Base-by-base conservation (phyloP, 1,140 invertebrate species). In the Diprion similis region DNA sequence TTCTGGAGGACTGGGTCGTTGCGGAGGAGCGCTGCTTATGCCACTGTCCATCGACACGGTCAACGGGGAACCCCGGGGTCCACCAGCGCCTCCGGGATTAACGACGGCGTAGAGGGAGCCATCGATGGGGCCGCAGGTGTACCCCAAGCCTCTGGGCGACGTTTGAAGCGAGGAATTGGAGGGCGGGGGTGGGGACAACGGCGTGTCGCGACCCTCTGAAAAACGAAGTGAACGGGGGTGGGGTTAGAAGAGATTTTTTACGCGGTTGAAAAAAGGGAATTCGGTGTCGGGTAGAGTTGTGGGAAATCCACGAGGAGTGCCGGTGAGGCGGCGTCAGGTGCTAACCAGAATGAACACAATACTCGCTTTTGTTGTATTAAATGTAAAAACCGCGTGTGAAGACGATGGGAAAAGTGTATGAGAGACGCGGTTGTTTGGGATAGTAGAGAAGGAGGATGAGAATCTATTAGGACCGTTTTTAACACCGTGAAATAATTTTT, bases 31-130 rank as follows among this genome's bases (percentile, higher is more conserved):
- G 72, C 93, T 94, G 78, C 93, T 94, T 77, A 95, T 95, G 76
- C 94, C 94, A 74, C 93, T 94, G 89, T 95, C 94, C 92, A 95
- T 95, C 80, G 94, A 95, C 80, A 94, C 93, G 77, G 93, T 94
- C 86, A 95, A 90, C 76, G 93, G 92, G 73, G 91, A 92, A 74
- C 91, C 89, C 64, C 91, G 90, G 69, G 89, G 88, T 78, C 88
- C 87, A 77, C 83, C 88, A 75, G 86, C 85, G 74, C 89, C 83
- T 75, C 85, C 87, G 75, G 87, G 89, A 84, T 92, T 92, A 69
- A 92, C 90, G 75, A 96, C 93, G 10, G 95, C 95, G 90, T 97
- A 96, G 77, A 96, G 92, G 83, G 95, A 96, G 75, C 95, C 95
- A 92, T 97, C 95, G 77, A 96, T 89, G 37, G 95, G 95, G 51